These are phyloP conservation scores for Thymelicus sylvestris DNA, from an alignment of 2,888 invertebrate species.

Conservation along the genomic window DNA sequence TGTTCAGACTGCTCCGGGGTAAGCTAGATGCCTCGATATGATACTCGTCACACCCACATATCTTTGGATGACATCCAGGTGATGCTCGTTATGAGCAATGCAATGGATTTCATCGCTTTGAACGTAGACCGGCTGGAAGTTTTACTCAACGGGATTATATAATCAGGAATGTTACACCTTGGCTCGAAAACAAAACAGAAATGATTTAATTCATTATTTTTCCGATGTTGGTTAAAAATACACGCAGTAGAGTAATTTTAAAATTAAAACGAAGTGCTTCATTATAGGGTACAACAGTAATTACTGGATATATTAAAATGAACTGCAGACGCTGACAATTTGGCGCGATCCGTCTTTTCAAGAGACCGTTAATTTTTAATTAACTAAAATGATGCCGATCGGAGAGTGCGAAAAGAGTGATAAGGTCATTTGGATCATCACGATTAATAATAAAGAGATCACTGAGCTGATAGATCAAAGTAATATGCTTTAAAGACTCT, in stretches of 20 bases:
- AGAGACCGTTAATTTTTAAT: constrained; percentile 10
- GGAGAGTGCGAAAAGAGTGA: not conserved
- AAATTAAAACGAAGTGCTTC: not conserved
- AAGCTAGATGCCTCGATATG: constrained; percentile 42
- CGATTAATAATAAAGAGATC: constrained; percentile 1
- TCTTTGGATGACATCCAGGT: constrained; percentile 75
- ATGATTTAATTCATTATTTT: no score
- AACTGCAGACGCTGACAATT: not conserved
- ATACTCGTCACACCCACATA: constrained; percentile 63
- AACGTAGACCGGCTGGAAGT: not conserved
- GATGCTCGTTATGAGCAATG: constrained; percentile 61
- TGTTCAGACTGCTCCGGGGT: constrained; percentile 32
- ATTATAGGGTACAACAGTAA: not conserved
- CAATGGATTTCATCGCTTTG: constrained; percentile 9
- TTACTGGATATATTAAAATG: not conserved
- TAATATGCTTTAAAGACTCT: not conserved
- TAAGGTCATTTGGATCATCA: not conserved
- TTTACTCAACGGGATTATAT: constrained; percentile 12
- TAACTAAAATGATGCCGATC: constrained; percentile 2
- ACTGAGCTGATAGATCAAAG: not conserved
- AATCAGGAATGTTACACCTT: constrained; percentile 13
- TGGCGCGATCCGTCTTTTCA: constrained; percentile 2
- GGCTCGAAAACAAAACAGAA: constrained; percentile 11
- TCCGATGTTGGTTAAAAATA: no score
- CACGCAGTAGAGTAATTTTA: no score